Base-by-base conservation (phyloP, 2,797 vertebrate genomes). In the Lacerta viridis region DNA sequence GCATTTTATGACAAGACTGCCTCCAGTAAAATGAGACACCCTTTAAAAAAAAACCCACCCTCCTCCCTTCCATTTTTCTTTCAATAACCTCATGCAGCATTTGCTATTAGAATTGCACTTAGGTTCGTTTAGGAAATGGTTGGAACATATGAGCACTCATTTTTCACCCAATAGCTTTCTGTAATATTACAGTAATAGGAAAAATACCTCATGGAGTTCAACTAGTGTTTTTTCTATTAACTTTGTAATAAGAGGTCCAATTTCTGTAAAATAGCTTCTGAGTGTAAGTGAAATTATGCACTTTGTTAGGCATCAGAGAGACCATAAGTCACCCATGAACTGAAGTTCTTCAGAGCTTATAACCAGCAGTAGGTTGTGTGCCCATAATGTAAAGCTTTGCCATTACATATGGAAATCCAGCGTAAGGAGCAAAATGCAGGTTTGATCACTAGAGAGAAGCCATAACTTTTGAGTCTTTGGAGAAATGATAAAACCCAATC, bases 161-260 rank as follows among this genome's bases (percentile, higher is more conserved):
- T 96, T 95, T 85, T 94, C 93, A 85, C 89, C 91, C 95, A 95
- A 95, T 89, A 89, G 92, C 94, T 89, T 87, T 93, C 89, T 72
- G 43, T 88, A 91, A 85, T 68, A 85, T 93, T 95, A 90, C 87
- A 61, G 81, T 95, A 93, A 95, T 89, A 90, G 92, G 76, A 88
- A 94, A 68, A 83, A 87, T 66, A 77, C 78, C 91, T 94, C 78
- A 87, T 84, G 64, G 90, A 95, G 89, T 93, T 95, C 91, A 95
- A 66, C 3, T 90, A 74, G 80, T 29, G 86, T 68, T 95, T 95
- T 95, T 95, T 87, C 95, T 96, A 92, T 96, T 96, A 96, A 90
- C 93, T 94, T 91, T 84, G 88, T 93, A 94, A 93, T 94, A 95
- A 94, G 92, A 78, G 88, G 80, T 86, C 91, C 94, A 90, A 86